phyloP scores from a whole-genome alignment of 2,113 vertebrate genomes.

The Bubo bubo region DNA sequence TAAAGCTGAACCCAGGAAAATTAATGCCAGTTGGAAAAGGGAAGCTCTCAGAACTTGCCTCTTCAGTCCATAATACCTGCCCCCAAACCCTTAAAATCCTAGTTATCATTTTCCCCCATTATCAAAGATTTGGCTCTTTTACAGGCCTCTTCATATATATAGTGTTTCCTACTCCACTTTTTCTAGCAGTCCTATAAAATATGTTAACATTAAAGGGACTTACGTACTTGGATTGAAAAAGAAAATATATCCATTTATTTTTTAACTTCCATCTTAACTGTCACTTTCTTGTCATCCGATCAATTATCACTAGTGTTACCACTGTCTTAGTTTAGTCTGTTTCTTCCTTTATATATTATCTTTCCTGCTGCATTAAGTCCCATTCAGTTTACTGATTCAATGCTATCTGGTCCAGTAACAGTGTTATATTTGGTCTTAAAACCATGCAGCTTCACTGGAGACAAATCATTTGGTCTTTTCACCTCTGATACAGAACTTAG shows the following conservation, averaged over 20 bases:
- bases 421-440: neutral
- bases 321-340: neutral
- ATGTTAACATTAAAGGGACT: neutral
- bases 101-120: slow-evolving; percentile 32
- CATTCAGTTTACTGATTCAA: neutral
- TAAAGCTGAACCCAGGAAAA: slow-evolving; percentile 58
- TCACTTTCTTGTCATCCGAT: neutral
- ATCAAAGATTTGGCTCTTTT: slow-evolving; percentile 31
- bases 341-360: neutral
- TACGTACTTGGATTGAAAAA: neutral
- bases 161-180: neutral
- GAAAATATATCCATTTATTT: neutral
- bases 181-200: neutral
- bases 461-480: neutral
- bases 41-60: slow-evolving; percentile 55
- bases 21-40: slow-evolving; percentile 38
- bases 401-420: neutral
- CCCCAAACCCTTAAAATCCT: slow-evolving; percentile 24
- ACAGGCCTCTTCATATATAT: neutral
- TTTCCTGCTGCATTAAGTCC: neutral
- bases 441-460: neutral
- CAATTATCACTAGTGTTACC: neutral
- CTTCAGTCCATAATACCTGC: slow-evolving; percentile 40
- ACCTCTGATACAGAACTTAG: neutral
- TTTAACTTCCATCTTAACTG: neutral